A percentile compares a stretch with the other conserved stretches of the same genome.
Conservation (phyloP, 2,113 vertebrate species). For the Genyomyrus donnyi region DNA sequence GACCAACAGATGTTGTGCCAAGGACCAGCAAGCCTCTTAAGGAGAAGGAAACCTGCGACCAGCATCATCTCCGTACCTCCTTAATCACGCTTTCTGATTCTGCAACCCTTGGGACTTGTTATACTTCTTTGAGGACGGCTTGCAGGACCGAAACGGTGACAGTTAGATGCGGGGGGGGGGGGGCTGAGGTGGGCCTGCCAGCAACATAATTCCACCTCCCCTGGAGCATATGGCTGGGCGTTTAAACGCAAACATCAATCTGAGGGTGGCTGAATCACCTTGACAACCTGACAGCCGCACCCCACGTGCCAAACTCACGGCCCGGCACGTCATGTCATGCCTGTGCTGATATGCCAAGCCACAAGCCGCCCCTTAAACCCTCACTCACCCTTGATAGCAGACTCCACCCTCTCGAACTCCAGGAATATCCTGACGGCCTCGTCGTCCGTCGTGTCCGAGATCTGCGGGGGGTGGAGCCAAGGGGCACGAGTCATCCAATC, state of each 20-base stretch:
- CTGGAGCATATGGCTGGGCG: background rate
- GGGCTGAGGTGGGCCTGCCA: background rate
- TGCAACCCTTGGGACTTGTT: background rate
- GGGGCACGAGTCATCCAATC: background rate
- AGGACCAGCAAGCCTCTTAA: background rate
- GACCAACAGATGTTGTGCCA: background rate
- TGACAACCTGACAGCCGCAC: background rate
- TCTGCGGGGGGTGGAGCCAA: background rate
- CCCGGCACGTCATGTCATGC: background rate
- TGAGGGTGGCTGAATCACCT: background rate
- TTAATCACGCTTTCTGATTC: background rate
- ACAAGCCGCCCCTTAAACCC: background rate
- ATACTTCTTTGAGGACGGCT: background rate
- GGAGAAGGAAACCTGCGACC: background rate
- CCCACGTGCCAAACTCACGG: background rate
- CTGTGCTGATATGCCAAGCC: background rate
- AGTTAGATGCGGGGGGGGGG: background rate
- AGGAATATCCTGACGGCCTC: conserved; percentile 89
- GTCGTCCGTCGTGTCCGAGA: background rate
- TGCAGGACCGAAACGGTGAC: background rate
- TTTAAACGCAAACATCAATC: background rate
- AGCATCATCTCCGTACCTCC: background rate
- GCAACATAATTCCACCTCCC: background rate
- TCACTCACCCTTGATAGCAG: conserved; percentile 89
- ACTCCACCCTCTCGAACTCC: conserved; percentile 95